Conservation (phyloP, 64 coral and sea anemone species). For the Montipora efflorescens region DNA sequence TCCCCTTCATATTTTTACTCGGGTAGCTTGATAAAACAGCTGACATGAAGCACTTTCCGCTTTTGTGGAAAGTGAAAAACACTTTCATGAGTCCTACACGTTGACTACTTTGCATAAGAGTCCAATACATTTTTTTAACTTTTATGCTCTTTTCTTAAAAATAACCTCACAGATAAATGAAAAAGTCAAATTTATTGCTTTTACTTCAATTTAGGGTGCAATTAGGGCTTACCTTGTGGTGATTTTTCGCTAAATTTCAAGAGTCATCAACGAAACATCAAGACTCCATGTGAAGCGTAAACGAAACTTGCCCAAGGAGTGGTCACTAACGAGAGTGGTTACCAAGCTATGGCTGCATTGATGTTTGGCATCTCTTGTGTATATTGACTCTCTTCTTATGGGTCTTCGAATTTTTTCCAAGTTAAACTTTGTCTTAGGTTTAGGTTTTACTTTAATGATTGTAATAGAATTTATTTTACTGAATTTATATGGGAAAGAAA, state of each 20-base stretch:
- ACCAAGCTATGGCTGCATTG: background rate
- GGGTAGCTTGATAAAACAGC: slow-evolving; percentile 46
- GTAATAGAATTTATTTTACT: slow-evolving; percentile 20
- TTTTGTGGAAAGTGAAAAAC: background rate
- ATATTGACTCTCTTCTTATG: background rate
- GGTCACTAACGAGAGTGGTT: slow-evolving; percentile 16
- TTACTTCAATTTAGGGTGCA: background rate
- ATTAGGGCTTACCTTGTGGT: slow-evolving; percentile 1
- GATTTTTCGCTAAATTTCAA: slow-evolving; percentile 29
- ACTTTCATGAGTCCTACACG: slow-evolving; percentile 54
- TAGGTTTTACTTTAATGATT: slow-evolving; percentile 13
- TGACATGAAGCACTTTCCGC: slow-evolving; percentile 43
- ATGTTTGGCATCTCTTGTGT: no score
- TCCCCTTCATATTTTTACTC: background rate
- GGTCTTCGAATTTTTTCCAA: slow-evolving; percentile 23
- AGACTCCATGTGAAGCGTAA: slow-evolving; percentile 58
- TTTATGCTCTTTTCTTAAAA: background rate
- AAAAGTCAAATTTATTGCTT: background rate
- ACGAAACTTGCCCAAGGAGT: slow-evolving; percentile 40
- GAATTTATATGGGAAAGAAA: background rate
- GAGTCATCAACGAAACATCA: slow-evolving; percentile 3
- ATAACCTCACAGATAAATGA: background rate
- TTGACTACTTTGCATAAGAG: slow-evolving; percentile 12
- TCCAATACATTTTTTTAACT: slow-evolving; percentile 15
- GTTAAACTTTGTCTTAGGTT: background rate